A percentile compares a stretch with the other conserved stretches of the same genome.
Evolutionary conservation across 2,888 invertebrate species (phyloP).

Genomic region (Drosophila limbata): DNA sequence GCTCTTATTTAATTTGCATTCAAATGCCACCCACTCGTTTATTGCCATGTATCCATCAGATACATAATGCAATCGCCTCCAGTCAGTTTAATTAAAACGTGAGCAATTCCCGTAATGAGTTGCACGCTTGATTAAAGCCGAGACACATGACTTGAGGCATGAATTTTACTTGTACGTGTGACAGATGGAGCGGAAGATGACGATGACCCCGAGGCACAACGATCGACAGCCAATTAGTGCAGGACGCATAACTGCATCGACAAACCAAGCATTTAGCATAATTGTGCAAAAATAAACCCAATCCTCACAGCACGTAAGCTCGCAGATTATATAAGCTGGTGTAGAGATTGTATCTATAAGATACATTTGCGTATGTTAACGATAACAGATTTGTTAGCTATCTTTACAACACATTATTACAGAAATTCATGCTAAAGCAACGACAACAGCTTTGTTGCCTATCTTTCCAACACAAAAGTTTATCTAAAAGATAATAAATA

Average conservation of each 20-base stretch:
- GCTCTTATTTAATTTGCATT: constrained; percentile 11
- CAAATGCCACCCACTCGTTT: background rate
- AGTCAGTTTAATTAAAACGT: constrained; percentile 65
- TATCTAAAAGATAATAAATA: constrained; percentile 1
- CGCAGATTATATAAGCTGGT: constrained; percentile 29
- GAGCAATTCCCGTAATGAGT: constrained; percentile 52
- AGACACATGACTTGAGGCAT: constrained; percentile 4
- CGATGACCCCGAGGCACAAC: constrained; percentile 32
- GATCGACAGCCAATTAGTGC: constrained; percentile 48
- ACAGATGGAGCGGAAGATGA: constrained; percentile 12
- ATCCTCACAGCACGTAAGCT: background rate
- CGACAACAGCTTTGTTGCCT: no score
- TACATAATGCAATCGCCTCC: constrained; percentile 19
- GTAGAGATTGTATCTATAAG: constrained; percentile 6
- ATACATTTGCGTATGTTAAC: constrained; percentile 12
- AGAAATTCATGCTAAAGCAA: background rate
- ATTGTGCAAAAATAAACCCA: constrained; percentile 38
- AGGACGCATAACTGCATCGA: constrained; percentile 41
- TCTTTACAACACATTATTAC: no score
- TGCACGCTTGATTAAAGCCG: constrained; percentile 49
- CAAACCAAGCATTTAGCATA: constrained; percentile 55
- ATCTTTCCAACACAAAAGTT: background rate
- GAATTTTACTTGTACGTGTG: constrained; percentile 4
- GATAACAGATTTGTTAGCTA: background rate
- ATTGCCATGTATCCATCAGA: constrained; percentile 32